Percentiles rank a stretch among this genome's conserved stretches.
Conservation (phyloP, 1,140 invertebrate genomes). For the Euwallacea fornicatus region DNA sequence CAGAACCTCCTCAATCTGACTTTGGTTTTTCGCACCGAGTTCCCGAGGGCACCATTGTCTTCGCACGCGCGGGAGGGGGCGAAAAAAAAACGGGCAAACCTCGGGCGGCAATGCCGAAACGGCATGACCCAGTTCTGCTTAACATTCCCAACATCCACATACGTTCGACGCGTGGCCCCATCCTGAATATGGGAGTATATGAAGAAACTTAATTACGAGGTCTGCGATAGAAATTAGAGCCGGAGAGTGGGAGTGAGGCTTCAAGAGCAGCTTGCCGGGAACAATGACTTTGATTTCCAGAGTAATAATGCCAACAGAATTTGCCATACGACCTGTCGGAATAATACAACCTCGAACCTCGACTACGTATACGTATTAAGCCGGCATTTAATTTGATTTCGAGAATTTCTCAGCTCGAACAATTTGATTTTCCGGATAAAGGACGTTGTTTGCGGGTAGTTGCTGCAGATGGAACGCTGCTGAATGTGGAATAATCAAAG, state of each 20-base stretch:
- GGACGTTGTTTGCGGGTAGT: constrained; percentile 12
- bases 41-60: too few relatives aligned
- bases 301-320: constrained; percentile 13
- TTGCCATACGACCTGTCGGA: constrained; percentile 1
- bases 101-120: too few relatives aligned
- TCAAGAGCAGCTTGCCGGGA: constrained; percentile 18
- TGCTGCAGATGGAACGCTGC: background rate
- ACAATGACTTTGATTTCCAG: constrained; percentile 32
- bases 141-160: too few relatives aligned
- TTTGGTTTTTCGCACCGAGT: too few relatives aligned
- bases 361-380: background rate
- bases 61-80: too few relatives aligned
- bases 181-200: background rate
- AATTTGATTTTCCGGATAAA: constrained; percentile 25
- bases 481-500: constrained; percentile 16
- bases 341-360: constrained; percentile 13
- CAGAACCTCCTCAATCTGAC: too few relatives aligned
- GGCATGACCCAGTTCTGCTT: too few relatives aligned
- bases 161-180: background rate
- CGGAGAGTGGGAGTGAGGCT: constrained; percentile 12
- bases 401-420: constrained; percentile 14
- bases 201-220: constrained; percentile 29
- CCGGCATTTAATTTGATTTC: constrained; percentile 20
- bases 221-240: constrained; percentile 24
- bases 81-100: too few relatives aligned